Evolutionary conservation across 2,888 invertebrate genomes (phyloP).

Genomic region (Polyommatus iphigenia): DNA sequence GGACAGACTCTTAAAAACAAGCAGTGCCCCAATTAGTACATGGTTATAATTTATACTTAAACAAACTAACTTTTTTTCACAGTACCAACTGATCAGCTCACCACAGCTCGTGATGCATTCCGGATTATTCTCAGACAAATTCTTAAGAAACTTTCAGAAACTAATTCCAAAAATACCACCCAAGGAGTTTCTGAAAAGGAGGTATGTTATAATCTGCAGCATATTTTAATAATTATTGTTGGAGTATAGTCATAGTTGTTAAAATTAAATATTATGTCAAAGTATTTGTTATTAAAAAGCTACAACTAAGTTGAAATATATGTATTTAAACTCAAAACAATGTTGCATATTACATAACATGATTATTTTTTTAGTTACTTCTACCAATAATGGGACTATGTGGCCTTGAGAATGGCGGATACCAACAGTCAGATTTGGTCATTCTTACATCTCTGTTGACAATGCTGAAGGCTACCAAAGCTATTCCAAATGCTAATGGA

Average conservation of each 20-base stretch:
- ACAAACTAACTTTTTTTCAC: constrained; percentile 50
- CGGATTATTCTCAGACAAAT: constrained; percentile 70
- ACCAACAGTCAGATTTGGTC: constrained; percentile 87
- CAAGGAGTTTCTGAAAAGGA: constrained; percentile 74
- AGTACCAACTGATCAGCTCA: constrained; percentile 87
- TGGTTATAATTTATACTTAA: too few relatives aligned
- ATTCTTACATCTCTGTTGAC: constrained; percentile 89
- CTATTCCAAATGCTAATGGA: constrained; percentile 77
- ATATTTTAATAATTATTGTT: constrained; percentile 15
- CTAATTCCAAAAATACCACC: constrained; percentile 67
- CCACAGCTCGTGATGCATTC: constrained; percentile 80
- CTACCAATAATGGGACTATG: constrained; percentile 86
- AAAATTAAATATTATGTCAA: too few relatives aligned
- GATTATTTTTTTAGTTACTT: constrained; percentile 74
- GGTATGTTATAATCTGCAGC: constrained; percentile 48
- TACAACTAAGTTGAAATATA: too few relatives aligned
- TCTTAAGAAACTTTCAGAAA: constrained; percentile 73
- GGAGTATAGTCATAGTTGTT: background rate
- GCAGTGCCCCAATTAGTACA: too few relatives aligned
- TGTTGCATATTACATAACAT: constrained; percentile 8
- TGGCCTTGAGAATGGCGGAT: constrained; percentile 83
- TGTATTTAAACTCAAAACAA: too few relatives aligned
- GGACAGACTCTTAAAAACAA: too few relatives aligned
- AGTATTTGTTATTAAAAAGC: too few relatives aligned
- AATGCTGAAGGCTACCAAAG: constrained; percentile 86